A percentile compares a stretch with the other conserved stretches of the same genome.
These are phyloP conservation scores for Typhlichthys eigenmanni DNA, from an alignment of 2,797 vertebrate species.

Conservation along the genomic window DNA sequence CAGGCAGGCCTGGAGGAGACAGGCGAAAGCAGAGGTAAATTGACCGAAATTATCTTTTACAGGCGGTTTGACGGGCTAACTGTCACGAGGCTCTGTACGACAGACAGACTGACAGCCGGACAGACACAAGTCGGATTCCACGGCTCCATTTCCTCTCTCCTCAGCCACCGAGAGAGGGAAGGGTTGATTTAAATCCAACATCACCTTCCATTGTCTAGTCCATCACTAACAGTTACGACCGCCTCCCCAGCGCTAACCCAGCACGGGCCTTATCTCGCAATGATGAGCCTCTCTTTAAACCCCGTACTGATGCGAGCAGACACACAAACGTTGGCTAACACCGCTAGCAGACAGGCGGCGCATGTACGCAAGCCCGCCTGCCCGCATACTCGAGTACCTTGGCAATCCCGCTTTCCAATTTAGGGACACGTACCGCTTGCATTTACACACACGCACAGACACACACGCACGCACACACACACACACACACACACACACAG, in stretches of 20 bases:
- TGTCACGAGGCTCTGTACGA: too few relatives aligned
- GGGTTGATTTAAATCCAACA: slow-evolving; percentile 69
- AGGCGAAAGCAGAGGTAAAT: too few relatives aligned
- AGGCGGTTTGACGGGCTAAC: too few relatives aligned
- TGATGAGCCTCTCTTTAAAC: slow-evolving; percentile 51
- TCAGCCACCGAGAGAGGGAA: slow-evolving; percentile 46
- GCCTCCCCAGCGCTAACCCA: slow-evolving; percentile 34
- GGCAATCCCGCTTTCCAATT: too few relatives aligned
- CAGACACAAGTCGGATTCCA: slow-evolving; percentile 34
- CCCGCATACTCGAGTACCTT: background rate
- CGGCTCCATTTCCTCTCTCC: slow-evolving; percentile 58
- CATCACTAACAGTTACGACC: slow-evolving; percentile 67
- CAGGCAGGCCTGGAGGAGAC: slow-evolving; percentile 2
- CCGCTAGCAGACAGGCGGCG: slow-evolving; percentile 17
- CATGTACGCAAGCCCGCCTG: background rate
- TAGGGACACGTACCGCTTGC: too few relatives aligned
- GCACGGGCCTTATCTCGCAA: slow-evolving; percentile 43
- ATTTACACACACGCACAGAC: background rate
- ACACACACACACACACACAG: background rate
- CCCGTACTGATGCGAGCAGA: slow-evolving; percentile 29
- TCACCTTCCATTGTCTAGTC: slow-evolving; percentile 69
- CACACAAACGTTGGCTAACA: slow-evolving; percentile 9
- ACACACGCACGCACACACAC: background rate
- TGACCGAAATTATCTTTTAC: too few relatives aligned
- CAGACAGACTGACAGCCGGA: background rate